These are phyloP conservation scores for Denticeps clupeoides DNA, from an alignment of 2,797 vertebrate species.

Conservation along the genomic window DNA sequence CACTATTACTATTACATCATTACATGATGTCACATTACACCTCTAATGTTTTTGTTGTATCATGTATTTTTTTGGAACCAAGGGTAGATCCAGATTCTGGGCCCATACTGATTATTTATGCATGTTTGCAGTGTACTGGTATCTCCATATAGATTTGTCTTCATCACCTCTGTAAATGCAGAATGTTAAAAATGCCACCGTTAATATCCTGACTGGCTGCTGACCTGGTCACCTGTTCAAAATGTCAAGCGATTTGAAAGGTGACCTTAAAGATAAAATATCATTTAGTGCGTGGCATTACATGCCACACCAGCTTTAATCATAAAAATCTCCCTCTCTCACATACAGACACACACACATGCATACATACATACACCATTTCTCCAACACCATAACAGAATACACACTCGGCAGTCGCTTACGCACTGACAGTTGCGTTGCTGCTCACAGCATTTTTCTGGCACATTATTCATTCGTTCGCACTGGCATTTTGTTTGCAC, in stretches of 20 bases:
- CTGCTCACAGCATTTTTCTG: neutral
- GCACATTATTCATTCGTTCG: conserved; percentile 35
- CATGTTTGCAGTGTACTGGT: neutral
- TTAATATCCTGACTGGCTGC: conserved; percentile 19
- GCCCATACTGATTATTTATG: neutral
- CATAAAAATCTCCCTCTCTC: conserved; percentile 15
- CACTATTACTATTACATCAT: too few species aligned
- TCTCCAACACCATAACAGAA: neutral
- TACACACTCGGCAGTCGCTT: neutral
- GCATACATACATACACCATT: neutral
- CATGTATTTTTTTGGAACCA: too few species aligned
- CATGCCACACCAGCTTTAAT: conserved; percentile 10
- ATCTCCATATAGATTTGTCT: neutral
- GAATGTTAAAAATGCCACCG: conserved; percentile 25
- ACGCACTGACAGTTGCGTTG: neutral
- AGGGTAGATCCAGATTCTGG: too few species aligned
- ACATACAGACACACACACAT: neutral
- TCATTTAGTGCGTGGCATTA: conserved; percentile 34
- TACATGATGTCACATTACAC: too few species aligned
- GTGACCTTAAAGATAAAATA: conserved; percentile 50
- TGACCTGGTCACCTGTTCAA: conserved; percentile 21
- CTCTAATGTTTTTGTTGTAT: too few species aligned
- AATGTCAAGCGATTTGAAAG: conserved; percentile 45
- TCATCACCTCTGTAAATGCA: conserved; percentile 8
- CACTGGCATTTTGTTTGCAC: conserved; percentile 47